These are phyloP conservation scores for Globia sparganii DNA, from an alignment of 2,888 invertebrate species.

Conservation along the genomic window DNA sequence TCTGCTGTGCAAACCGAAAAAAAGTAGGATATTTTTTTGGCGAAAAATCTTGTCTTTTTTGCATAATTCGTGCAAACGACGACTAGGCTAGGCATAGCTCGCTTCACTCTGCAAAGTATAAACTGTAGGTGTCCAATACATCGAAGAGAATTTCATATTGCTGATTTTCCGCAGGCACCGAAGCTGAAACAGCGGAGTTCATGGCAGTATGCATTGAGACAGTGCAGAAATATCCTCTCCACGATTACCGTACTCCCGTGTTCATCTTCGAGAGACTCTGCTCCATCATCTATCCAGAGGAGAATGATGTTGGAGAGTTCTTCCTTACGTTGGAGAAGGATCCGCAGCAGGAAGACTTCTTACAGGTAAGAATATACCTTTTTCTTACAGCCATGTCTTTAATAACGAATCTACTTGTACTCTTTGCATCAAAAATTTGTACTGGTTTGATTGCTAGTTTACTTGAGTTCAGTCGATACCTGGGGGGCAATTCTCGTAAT, in stretches of 20 bases:
- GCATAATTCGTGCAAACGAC: neutral
- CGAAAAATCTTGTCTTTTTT: neutral
- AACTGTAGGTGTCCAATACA: no score
- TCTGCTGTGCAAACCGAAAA: neutral
- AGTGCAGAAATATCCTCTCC: conserved; percentile 96
- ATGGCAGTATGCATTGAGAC: conserved; percentile 99
- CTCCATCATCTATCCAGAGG: conserved; percentile 99
- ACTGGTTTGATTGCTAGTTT: neutral
- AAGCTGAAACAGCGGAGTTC: conserved; percentile 98
- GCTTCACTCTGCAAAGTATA: neutral
- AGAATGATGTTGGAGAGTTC: conserved; percentile 99
- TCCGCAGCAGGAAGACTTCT: conserved; percentile 99
- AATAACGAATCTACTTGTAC: neutral
- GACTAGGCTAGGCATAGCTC: neutral
- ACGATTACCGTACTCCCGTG: conserved; percentile 98
- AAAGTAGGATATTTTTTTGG: no score
- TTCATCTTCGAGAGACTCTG: conserved; percentile 99
- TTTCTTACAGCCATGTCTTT: neutral
- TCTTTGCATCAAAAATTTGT: neutral
- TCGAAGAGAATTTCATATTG: neutral
- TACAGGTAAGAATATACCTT: conserved; percentile 91
- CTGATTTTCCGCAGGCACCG: conserved; percentile 92
- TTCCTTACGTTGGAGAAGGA: conserved; percentile 99
- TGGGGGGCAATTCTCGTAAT: no score
- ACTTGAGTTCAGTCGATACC: neutral